Percentiles rank a stretch among this genome's conserved stretches.
These are phyloP conservation scores for Pandemis heparana DNA, from an alignment of 2,888 invertebrate genomes.

Conservation along the genomic window DNA sequence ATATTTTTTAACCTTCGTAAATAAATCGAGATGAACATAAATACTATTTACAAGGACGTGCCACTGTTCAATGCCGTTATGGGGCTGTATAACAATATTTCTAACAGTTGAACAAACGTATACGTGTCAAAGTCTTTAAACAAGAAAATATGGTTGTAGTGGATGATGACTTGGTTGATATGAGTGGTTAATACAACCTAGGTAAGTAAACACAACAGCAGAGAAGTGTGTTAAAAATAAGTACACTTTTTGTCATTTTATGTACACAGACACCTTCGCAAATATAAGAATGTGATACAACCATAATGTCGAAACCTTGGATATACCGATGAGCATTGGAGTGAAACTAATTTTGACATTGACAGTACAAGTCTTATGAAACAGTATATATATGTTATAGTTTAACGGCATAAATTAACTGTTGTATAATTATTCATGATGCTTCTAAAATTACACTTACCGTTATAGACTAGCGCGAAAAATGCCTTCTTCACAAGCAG, in stretches of 20 bases:
- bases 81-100: not conserved
- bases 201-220: not conserved
- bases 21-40: not conserved
- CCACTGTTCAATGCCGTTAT: not conserved
- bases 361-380: not conserved
- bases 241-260: too few species aligned
- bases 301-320: not conserved
- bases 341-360: not conserved
- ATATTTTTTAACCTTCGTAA: not conserved
- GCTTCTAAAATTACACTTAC: conserved; percentile 76
- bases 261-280: not conserved
- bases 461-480: conserved; percentile 99
- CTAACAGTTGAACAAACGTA: not conserved
- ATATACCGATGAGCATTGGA: not conserved
- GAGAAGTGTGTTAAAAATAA: not conserved
- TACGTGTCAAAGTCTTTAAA: not conserved
- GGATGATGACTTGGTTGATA: not conserved
- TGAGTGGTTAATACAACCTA: not conserved
- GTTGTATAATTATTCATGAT: not conserved
- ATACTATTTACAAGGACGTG: not conserved
- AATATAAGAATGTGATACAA: not conserved
- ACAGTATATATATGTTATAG: not conserved
- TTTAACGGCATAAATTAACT: not conserved
- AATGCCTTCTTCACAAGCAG: conserved; percentile 99
- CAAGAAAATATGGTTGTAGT: not conserved